Conservation (phyloP, 2,797 vertebrate genomes). For the Gallinago nigripennis region DNA sequence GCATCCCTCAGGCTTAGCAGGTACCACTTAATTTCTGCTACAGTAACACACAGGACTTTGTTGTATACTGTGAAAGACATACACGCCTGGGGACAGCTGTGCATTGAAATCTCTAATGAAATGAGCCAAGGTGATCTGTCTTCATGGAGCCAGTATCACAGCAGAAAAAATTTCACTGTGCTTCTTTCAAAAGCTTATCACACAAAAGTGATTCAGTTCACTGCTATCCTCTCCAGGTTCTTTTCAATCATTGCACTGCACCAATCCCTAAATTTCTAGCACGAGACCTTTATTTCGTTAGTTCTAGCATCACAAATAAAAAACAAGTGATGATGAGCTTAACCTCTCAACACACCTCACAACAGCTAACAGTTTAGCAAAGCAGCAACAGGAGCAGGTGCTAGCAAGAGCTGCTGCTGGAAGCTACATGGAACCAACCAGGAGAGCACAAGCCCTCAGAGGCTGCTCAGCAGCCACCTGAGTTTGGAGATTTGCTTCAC, state of each 20-base stretch:
- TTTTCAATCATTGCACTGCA: not conserved
- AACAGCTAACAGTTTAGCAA: not conserved
- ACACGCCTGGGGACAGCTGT: not conserved
- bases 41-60: not conserved
- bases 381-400: fast-evolving
- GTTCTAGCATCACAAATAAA: not conserved
- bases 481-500: not conserved
- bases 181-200: not conserved
- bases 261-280: not conserved
- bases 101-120: not conserved
- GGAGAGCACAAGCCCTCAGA: fast-evolving
- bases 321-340: not conserved
- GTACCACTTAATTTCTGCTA: not conserved
- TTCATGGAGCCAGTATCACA: not conserved
- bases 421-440: fast-evolving
- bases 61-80: not conserved
- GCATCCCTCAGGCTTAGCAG: not conserved
- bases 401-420: not conserved
- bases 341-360: not conserved
- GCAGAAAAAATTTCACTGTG: not conserved
- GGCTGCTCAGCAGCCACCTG: not conserved
- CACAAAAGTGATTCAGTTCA: not conserved
- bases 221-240: not conserved
- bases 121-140: not conserved
- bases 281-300: not conserved